Evolutionary conservation across 2,113 vertebrate species (phyloP).

Genomic region (Labrus mixtus): DNA sequence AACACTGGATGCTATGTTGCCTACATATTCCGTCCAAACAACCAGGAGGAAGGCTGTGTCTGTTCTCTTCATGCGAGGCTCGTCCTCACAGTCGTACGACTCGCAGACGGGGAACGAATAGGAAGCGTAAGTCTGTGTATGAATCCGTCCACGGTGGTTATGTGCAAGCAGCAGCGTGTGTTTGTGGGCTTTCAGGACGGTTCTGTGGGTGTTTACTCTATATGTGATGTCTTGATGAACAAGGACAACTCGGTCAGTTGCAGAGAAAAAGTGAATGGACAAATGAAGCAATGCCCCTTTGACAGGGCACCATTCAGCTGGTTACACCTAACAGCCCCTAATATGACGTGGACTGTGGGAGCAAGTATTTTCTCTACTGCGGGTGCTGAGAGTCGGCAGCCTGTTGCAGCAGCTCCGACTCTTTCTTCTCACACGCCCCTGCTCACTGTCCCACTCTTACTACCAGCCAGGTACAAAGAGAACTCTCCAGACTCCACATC

Average conservation of each 20-base stretch:
- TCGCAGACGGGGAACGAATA: slow-evolving; percentile 74
- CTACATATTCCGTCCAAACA: slow-evolving; percentile 62
- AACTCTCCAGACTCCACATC: too few relatives aligned
- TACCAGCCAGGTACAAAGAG: too few relatives aligned
- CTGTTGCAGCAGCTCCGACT: too few relatives aligned
- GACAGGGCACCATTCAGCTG: slow-evolving; percentile 57
- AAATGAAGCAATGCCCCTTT: slow-evolving; percentile 46
- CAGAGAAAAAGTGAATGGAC: slow-evolving; percentile 5
- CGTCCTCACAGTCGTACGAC: slow-evolving; percentile 72
- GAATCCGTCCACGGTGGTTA: slow-evolving; percentile 62
- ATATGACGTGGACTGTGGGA: slow-evolving; percentile 61
- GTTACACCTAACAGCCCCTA: slow-evolving; percentile 61
- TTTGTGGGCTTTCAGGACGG: slow-evolving; percentile 86
- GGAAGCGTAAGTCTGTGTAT: slow-evolving; percentile 75
- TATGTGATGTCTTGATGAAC: slow-evolving; percentile 42
- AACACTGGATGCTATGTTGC: slow-evolving; percentile 69
- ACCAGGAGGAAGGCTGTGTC: slow-evolving; percentile 30
- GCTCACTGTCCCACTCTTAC: too few relatives aligned
- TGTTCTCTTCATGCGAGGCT: slow-evolving; percentile 69
- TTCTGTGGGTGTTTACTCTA: slow-evolving; percentile 80
- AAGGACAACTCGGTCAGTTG: slow-evolving; percentile 14
- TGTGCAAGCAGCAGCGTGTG: slow-evolving; percentile 66
- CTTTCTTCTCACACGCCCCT: too few relatives aligned
- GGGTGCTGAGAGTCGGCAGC: too few relatives aligned
- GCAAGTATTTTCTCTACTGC: too few relatives aligned